These are phyloP conservation scores for Cossypha caffra DNA, from an alignment of 2,797 vertebrate genomes.

Conservation along the genomic window DNA sequence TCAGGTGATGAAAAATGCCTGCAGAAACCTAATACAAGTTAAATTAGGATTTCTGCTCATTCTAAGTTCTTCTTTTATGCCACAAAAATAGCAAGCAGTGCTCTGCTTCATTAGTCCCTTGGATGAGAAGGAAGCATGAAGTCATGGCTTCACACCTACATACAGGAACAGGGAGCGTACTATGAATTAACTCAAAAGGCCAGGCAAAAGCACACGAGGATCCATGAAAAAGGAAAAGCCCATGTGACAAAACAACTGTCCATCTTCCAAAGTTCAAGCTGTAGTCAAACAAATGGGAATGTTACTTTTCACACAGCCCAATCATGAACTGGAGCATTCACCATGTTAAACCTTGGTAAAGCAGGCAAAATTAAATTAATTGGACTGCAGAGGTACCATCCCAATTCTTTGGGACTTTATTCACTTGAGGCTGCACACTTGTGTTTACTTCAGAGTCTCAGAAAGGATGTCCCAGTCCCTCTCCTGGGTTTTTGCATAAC, in stretches of 20 bases:
- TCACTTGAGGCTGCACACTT: background rate
- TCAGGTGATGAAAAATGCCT: slow-evolving; percentile 38
- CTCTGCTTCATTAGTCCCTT: background rate
- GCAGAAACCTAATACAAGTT: background rate
- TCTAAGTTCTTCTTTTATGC: background rate
- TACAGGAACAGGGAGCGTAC: background rate
- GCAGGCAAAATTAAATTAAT: background rate
- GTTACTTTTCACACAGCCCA: background rate
- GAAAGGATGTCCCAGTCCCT: background rate
- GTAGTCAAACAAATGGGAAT: background rate
- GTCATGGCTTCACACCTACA: background rate
- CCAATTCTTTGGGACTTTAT: background rate
- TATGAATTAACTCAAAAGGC: background rate
- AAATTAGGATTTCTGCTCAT: background rate
- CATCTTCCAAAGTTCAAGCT: background rate
- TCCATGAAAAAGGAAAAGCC: background rate
- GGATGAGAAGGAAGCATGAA: background rate
- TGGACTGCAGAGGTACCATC: background rate
- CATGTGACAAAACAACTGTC: background rate
- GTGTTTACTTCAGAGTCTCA: background rate
- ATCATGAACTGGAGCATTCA: background rate
- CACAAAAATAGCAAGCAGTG: background rate
- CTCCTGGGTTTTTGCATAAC: background rate
- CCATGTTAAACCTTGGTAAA: background rate
- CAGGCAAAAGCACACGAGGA: background rate